Evolutionary conservation across 2,113 vertebrate genomes (phyloP), one percentile per base, ranked within the genome.

Genomic region (Holacanthus passer): DNA sequence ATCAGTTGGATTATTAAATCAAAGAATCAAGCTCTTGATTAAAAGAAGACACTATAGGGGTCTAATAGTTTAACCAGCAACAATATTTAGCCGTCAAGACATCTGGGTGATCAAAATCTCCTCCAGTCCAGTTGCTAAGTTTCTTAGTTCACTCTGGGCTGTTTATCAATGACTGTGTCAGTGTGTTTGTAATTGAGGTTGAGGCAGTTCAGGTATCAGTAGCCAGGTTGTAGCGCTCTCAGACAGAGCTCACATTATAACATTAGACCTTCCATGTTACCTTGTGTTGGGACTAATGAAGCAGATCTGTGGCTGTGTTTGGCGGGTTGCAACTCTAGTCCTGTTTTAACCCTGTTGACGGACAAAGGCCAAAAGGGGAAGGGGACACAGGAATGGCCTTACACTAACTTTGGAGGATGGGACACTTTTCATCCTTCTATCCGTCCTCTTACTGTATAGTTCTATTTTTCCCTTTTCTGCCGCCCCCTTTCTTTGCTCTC

Each of bases 191-290:
- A 29, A 87, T 88, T 13, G n/a, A 84, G 86, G 80, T 83, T 84
- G 87, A 89, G 79, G 73, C 71, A 2, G 76, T 67, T 79, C 43
- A 55, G 70, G 83, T 83, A 84, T 88, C 82, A 89, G 91, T 13
- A n/a, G 67, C 66, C 73, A 70, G 81, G 83, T 86, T 82, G 70
- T 47, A 19, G 63, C 55, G 17, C 66, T 87, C 83, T 76, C 79
- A 84, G 77, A 92, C 88, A 92, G 89, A 90, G 80, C 45, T 45
- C 47, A 81, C 83, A 83, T 91, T 92, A 88, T 88, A 60, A 73
- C 82, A 17, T 70, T 81, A 76, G 68, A 35, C 68, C 35, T 81
- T 90, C 87, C 65, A 52, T 60, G 55, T 77, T 67, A 82, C 50
- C 77, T 76, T 87, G 87, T 87, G 77, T 87, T 81, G 66, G 71